These are phyloP conservation scores for Dicentrarchus labrax DNA, from an alignment of 2,113 vertebrate genomes.

Conservation along the genomic window DNA sequence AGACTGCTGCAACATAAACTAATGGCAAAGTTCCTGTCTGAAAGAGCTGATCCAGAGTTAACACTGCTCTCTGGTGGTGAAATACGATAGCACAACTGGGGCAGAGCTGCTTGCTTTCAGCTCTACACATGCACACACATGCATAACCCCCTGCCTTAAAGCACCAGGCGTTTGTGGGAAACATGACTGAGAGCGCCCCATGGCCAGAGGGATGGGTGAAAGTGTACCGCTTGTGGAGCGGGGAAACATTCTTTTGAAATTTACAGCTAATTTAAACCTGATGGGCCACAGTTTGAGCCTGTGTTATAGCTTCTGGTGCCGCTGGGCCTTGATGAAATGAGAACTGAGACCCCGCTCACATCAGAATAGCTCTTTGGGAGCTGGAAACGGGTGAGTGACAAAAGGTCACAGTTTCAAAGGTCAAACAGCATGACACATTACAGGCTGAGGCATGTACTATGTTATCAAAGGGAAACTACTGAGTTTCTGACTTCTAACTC, in stretches of 20 bases:
- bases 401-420: constrained; percentile 65
- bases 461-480: constrained; percentile 20
- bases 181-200: constrained; percentile 56
- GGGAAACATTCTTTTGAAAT: constrained; percentile 74
- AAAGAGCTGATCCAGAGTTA: background rate
- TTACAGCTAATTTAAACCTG: constrained; percentile 82
- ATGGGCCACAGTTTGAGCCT: constrained; percentile 72
- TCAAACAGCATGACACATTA: constrained; percentile 37
- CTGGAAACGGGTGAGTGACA: constrained; percentile 26
- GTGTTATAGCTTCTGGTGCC: constrained; percentile 55
- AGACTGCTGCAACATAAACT: constrained; percentile 3
- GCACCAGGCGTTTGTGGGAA: constrained; percentile 64
- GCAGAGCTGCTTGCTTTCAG: background rate
- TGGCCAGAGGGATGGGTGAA: constrained; percentile 67
- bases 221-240: constrained; percentile 64
- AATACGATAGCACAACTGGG: background rate
- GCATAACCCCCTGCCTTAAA: constrained; percentile 16
- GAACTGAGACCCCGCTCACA: constrained; percentile 52
- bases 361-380: constrained; percentile 42
- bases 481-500: background rate
- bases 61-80: constrained; percentile 65
- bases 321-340: constrained; percentile 44
- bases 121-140: constrained; percentile 2
- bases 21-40: constrained; percentile 1
- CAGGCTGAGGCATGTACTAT: constrained; percentile 1